Evolutionary conservation across 2,888 invertebrate species (phyloP).

Genomic region (Macaria notata): DNA sequence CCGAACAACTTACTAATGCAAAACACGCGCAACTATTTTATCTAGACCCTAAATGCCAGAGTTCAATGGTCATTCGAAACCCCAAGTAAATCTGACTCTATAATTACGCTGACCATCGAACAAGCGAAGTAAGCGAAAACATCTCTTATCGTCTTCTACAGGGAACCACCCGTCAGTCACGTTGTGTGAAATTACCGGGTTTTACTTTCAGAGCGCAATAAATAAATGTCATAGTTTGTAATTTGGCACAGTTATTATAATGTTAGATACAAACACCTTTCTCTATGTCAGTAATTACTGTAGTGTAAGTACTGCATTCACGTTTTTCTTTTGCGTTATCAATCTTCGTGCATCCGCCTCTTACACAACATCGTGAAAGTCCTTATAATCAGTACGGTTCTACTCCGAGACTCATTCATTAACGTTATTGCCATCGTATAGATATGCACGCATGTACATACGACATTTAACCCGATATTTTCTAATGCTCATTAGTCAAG

Average conservation of each 20-base stretch:
- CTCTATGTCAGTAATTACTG: conserved; percentile 65
- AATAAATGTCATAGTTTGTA: conserved; percentile 70
- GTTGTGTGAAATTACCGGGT: conserved; percentile 56
- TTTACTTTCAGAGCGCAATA: conserved; percentile 67
- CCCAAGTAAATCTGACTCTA: conserved; percentile 19
- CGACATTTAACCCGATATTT: conserved; percentile 35
- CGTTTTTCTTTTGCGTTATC: conserved; percentile 63
- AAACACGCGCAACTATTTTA: conserved; percentile 15
- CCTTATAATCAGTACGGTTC: conserved; percentile 52
- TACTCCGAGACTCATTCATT: conserved; percentile 52
- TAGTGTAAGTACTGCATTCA: conserved; percentile 50
- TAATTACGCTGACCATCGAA: conserved; percentile 29
- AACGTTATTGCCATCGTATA: conserved; percentile 47
- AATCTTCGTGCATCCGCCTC: conserved; percentile 59
- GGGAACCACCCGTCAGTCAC: conserved; percentile 58
- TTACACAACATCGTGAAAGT: conserved; percentile 64
- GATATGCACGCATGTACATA: conserved; percentile 27
- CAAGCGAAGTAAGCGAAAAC: conserved; percentile 40
- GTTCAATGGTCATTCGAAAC: conserved; percentile 25
- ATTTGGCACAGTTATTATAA: conserved; percentile 65
- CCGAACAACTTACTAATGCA: conserved; percentile 12
- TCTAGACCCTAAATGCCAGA: conserved; percentile 24
- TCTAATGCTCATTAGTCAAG: conserved; percentile 44
- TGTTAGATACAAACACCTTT: conserved; percentile 63
- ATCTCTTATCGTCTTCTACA: conserved; percentile 39